These are phyloP conservation scores for Alviniconcha marisindica DNA, from an alignment of 1,140 invertebrate genomes.

Conservation along the genomic window DNA sequence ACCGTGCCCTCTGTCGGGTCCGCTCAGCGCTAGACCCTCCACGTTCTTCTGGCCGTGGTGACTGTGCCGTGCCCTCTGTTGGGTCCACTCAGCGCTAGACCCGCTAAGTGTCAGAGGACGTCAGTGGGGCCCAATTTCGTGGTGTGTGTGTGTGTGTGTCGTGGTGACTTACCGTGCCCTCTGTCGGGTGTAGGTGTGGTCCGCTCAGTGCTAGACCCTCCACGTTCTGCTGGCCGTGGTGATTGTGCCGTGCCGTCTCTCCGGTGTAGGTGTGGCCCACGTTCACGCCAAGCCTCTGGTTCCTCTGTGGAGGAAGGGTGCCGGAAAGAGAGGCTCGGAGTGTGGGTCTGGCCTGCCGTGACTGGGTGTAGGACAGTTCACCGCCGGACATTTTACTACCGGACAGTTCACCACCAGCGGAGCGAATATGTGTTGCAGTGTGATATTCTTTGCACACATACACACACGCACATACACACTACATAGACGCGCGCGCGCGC, in stretches of 20 bases:
- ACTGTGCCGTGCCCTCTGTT: background rate
- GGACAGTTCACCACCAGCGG: no score
- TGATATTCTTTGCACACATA: no score
- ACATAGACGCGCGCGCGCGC: no score
- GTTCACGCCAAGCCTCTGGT: no score
- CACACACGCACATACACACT: no score
- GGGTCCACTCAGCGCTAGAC: background rate
- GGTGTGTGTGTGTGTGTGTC: constrained; percentile 73
- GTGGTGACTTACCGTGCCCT: background rate
- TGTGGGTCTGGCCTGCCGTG: no score
- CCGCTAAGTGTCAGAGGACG: constrained; percentile 89
- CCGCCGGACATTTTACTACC: no score
- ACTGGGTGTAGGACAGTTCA: no score
- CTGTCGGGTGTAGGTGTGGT: background rate
- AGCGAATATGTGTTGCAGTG: no score
- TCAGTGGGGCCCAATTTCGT: constrained; percentile 99
- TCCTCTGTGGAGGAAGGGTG: no score
- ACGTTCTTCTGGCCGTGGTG: background rate
- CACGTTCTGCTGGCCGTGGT: background rate
- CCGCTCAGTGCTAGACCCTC: background rate
- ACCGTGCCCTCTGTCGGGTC: no score
- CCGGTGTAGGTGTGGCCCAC: background rate
- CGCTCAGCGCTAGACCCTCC: background rate
- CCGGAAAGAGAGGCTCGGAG: no score
- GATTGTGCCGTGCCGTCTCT: background rate